Evolutionary conservation across 2,888 invertebrate genomes (phyloP).

Genomic region (Mystacides longicornis): DNA sequence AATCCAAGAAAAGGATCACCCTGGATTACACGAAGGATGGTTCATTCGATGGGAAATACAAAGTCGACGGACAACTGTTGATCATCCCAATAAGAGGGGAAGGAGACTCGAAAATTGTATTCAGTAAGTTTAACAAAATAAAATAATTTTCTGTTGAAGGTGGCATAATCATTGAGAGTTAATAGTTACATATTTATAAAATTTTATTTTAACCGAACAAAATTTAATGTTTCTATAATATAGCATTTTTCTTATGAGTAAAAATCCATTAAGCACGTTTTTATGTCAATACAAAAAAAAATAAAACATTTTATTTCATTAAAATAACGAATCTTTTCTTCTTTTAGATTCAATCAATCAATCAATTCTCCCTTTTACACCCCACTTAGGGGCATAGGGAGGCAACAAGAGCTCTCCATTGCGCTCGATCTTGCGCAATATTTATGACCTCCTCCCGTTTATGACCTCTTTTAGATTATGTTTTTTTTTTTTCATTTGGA

Average conservation of each 20-base stretch:
- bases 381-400: too few species aligned
- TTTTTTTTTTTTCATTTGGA: too few species aligned
- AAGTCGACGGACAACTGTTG: constrained; percentile 45
- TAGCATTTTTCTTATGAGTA: not conserved
- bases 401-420: too few species aligned
- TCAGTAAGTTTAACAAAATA: constrained; percentile 38
- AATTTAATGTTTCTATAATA: not conserved
- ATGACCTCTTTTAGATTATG: not conserved
- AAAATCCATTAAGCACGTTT: too few species aligned
- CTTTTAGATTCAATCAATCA: too few species aligned
- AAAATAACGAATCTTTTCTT: too few species aligned
- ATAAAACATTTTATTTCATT: too few species aligned
- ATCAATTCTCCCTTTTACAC: too few species aligned
- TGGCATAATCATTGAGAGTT: not conserved
- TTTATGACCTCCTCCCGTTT: not conserved
- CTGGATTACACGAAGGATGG: constrained; percentile 47
- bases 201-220: not conserved
- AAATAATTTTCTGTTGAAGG: not conserved
- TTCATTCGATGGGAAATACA: constrained; percentile 45
- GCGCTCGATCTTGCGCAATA: too few species aligned
- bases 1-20: constrained; percentile 36
- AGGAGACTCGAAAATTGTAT: constrained; percentile 46
- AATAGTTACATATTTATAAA: not conserved
- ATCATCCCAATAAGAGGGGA: constrained; percentile 48
- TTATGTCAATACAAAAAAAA: too few species aligned